Evolutionary conservation across 1,140 invertebrate genomes (phyloP).

Genomic region (Zaprionus ornatus): DNA sequence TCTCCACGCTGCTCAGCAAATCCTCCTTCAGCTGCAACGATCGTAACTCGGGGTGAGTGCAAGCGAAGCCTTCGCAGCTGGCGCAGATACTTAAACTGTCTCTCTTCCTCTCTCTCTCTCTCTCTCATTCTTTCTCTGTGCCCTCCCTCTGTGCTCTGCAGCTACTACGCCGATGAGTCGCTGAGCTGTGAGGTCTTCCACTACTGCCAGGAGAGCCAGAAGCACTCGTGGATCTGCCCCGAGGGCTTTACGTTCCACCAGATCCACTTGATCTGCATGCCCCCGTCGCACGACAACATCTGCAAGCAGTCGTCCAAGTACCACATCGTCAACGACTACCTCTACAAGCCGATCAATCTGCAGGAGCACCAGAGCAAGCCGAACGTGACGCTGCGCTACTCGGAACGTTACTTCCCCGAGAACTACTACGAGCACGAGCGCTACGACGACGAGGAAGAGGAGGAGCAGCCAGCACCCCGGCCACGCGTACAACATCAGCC

Average conservation of each 20-base stretch:
- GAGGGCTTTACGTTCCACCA: slow-evolving; percentile 96
- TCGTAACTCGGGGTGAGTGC: slow-evolving; percentile 89
- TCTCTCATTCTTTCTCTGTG: not conserved
- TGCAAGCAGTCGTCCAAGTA: slow-evolving; percentile 95
- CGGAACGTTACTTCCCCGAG: slow-evolving; percentile 92
- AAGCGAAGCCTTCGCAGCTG: not conserved
- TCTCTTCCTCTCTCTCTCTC: not conserved
- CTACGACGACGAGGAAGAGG: slow-evolving; percentile 86
- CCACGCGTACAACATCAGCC: slow-evolving; percentile 76
- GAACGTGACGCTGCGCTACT: slow-evolving; percentile 90
- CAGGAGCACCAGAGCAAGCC: slow-evolving; percentile 91
- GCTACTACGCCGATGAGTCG: slow-evolving; percentile 95
- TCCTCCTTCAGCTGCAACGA: slow-evolving; percentile 92
- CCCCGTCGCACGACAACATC: slow-evolving; percentile 93
- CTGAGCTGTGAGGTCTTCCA: slow-evolving; percentile 96
- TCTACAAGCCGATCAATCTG: slow-evolving; percentile 94
- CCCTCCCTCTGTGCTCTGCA: slow-evolving; percentile 4
- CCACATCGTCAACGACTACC: slow-evolving; percentile 96
- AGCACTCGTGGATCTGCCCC: slow-evolving; percentile 96
- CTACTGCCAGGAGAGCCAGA: slow-evolving; percentile 95
- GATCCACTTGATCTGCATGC: slow-evolving; percentile 97
- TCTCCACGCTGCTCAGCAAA: slow-evolving; percentile 90
- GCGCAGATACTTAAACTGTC: not conserved
- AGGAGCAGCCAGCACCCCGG: slow-evolving; percentile 75
- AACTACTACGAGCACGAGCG: slow-evolving; percentile 89